phyloP scores from a whole-genome alignment of 2,113 vertebrate species.

The Coptodon rendalli region DNA sequence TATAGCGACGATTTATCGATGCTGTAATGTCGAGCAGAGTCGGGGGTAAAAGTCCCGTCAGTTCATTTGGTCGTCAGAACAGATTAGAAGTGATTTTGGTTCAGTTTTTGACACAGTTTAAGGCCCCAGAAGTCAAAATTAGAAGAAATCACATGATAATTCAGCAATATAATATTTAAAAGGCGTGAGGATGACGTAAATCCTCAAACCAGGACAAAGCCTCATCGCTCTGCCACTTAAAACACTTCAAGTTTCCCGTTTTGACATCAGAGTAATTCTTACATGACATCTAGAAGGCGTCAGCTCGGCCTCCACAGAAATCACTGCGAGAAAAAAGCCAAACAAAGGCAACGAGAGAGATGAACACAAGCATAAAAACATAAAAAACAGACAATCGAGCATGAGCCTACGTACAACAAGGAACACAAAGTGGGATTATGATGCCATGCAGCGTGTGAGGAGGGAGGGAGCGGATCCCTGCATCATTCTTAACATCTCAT shows the following conservation, averaged over 20 bases:
- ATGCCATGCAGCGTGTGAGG: not conserved
- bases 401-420: not conserved
- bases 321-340: not conserved
- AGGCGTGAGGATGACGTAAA: not conserved
- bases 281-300: not conserved
- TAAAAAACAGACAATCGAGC: not conserved
- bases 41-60: not conserved
- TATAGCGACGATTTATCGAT: not conserved
- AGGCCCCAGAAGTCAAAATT: not conserved
- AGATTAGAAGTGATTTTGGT: not conserved
- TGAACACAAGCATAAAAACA: not conserved
- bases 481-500: not conserved
- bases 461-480: not conserved
- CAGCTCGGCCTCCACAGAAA: not conserved
- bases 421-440: not conserved
- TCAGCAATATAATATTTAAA: not conserved
- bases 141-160: not conserved
- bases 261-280: not conserved
- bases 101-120: not conserved
- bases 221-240: not conserved
- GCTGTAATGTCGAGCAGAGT: not conserved
- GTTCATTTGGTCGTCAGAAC: not conserved
- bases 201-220: not conserved
- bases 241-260: not conserved
- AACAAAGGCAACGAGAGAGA: not conserved